Evolutionary conservation across 1,140 invertebrate genomes (phyloP).

Genomic region (Gryllus bimaculatus): DNA sequence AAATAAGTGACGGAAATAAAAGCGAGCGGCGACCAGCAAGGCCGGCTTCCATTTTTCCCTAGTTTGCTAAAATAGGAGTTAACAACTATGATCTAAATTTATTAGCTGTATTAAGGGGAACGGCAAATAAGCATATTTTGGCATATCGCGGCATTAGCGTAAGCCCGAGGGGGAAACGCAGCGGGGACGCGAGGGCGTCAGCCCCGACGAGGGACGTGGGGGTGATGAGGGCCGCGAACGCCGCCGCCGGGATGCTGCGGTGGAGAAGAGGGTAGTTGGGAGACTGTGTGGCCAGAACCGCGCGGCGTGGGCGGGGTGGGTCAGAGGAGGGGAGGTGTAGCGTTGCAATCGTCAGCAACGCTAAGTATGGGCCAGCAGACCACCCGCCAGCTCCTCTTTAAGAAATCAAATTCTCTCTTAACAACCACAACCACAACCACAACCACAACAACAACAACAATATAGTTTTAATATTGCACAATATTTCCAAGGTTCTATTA

Average conservation of each 20-base stretch:
- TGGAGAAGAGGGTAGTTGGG: background rate
- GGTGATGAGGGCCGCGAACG: background rate
- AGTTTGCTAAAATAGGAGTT: background rate
- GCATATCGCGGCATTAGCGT: background rate
- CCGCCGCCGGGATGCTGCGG: background rate
- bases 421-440: too few relatives aligned
- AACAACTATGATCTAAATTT: background rate
- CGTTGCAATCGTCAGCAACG: too few relatives aligned
- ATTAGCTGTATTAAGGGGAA: background rate
- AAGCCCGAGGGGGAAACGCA: background rate
- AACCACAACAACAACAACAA: too few relatives aligned
- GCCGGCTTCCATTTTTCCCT: background rate
- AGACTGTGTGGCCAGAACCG: background rate
- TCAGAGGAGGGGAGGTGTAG: background rate
- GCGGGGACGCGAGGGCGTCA: background rate
- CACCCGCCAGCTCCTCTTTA: too few relatives aligned
- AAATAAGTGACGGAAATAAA: slow-evolving; percentile 5
- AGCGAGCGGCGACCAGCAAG: background rate
- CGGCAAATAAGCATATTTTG: slow-evolving; percentile 4
- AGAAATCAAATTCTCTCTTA: too few relatives aligned
- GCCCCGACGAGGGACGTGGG: background rate
- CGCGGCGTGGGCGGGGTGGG: background rate
- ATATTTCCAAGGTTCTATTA: too few relatives aligned
- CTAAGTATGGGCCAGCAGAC: too few relatives aligned
- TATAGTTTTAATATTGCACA: too few relatives aligned